Evolutionary conservation across 2,888 invertebrate species (phyloP), one percentile per base, ranked within the genome.

Genomic region (Pseudococcus viburni): DNA sequence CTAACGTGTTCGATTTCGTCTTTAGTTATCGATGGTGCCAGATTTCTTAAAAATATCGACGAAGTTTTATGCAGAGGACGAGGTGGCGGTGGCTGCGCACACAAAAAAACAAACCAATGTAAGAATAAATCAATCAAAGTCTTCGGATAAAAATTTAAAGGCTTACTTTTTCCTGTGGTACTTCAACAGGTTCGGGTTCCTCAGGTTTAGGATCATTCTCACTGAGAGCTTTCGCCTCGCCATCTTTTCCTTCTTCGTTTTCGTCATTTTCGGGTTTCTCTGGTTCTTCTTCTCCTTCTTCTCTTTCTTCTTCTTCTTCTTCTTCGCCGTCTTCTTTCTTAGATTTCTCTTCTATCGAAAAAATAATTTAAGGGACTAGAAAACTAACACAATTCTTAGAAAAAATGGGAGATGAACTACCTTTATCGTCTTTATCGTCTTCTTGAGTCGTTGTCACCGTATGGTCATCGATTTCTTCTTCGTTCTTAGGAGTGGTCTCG

Each of bases 11-110:
- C 99, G 7, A 99, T 96, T 93, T 99, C 99, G 85, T 97, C 96
- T 91, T 97, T 97, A 0, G 99, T 99, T 89, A 99, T 98, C 0
- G 97, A 96, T 0, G 99, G 98, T 0, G 99, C 97, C 89, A 99
- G 93, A 92, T 99, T 99, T 84, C 99, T 94, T 89, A 99, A 93
- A 91, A 99, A 99, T 90, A 99, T 99, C 1, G 99, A 99, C 42
- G 97, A 96, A 0, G 99, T 99, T 91, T 97, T 97, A 92, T 99
- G 99, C 73, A 99, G 93, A 3, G 97, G 95, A 86, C 95, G 93
- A 0, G 95, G 94, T 90, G 93, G 90, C 15, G 89, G 87, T 46
- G 90, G 89, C 51, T 90, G 89, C 22, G 90, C 90, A 86, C 83
- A 42, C 9, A 42, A 9, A 42, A 42, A 42, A 42, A 33, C 26